A percentile compares a stretch with the other conserved stretches of the same genome.
Evolutionary conservation across 2,113 vertebrate genomes (phyloP).

Genomic region (Macrotis lagotis): DNA sequence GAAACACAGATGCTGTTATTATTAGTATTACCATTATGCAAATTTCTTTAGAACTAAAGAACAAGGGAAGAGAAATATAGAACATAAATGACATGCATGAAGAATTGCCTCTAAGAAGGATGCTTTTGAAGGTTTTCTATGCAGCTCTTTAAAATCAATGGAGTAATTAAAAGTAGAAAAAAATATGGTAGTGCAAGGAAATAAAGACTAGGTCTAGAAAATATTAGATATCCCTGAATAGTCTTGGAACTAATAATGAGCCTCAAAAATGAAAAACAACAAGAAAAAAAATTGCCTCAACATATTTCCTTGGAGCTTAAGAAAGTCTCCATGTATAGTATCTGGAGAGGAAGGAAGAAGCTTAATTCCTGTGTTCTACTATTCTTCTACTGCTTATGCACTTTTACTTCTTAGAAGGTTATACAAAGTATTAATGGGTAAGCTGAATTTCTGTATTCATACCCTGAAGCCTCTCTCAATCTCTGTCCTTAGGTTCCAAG

Average conservation of each 20-base stretch:
- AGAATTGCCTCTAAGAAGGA: constrained; percentile 73
- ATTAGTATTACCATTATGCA: constrained; percentile 56
- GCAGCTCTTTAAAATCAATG: constrained; percentile 76
- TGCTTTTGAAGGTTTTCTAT: constrained; percentile 69
- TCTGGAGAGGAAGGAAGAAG: constrained; percentile 13
- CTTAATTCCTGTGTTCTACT: background rate
- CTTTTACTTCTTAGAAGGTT: background rate
- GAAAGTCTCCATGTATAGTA: background rate
- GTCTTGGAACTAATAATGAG: constrained; percentile 47
- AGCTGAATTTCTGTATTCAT: constrained; percentile 1
- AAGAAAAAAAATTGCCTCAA: background rate
- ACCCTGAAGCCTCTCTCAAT: background rate
- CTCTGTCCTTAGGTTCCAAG: background rate
- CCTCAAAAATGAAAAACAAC: background rate
- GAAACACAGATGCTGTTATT: constrained; percentile 60
- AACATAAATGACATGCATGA: constrained; percentile 67
- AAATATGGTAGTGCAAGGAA: constrained; percentile 57
- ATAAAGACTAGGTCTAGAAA: constrained; percentile 46
- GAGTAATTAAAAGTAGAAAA: constrained; percentile 73
- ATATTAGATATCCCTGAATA: constrained; percentile 51
- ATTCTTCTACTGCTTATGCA: background rate
- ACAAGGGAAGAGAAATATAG: constrained; percentile 61
- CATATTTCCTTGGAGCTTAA: background rate
- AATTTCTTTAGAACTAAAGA: constrained; percentile 69
- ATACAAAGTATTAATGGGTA: background rate